Base-by-base conservation (phyloP, 1,140 invertebrate species). In the Drosophila tristis region DNA sequence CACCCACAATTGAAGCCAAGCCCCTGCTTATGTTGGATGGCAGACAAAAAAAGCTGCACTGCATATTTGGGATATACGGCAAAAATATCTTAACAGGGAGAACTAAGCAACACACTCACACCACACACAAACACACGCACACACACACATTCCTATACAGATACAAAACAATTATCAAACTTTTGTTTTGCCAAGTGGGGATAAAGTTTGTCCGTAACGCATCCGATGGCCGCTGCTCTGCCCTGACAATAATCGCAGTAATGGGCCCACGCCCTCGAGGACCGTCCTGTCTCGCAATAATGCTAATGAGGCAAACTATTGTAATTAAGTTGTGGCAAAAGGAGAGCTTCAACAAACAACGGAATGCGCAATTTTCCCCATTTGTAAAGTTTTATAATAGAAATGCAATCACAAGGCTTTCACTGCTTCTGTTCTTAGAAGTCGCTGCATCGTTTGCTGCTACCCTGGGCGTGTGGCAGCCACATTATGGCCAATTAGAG, bases 211-310 rank as follows among this genome's bases (percentile, higher is more conserved):
- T 73, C 72, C 71, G 13, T 8, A 45, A 23, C 13, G 15, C 57
- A 5, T 5, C 35, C 35, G 11, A 13, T 39, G 11, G 35, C 35
- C 4, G 35, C 2, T 39, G 15, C 29, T 48, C 72, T 70, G 61
- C 50, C 50, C 53, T 50, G 62, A 47, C 70, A 81, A 75, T 87
- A 81, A 81, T 81, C 68, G 72, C 74, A 76, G 67, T 81, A 71
- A 76, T 76, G 63, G 63, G 4, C 11, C 9, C 3, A 16, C 16
- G 16, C 16, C 16, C 16, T 0, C 16, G 16, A 16, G 16, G 16
- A 1, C 16, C 16, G 16, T 1, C 16, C 16, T 16, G 16, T 16
- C 16, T 16, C 0, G 16, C 16, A 16, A 16, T 16, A 16, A 16
- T 16, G 16, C 16, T 16, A 16, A 16, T 16, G 16, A 16, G 16